Conservation (phyloP, 2,797 vertebrate genomes). For the Lagocephalus sceleratus region DNA sequence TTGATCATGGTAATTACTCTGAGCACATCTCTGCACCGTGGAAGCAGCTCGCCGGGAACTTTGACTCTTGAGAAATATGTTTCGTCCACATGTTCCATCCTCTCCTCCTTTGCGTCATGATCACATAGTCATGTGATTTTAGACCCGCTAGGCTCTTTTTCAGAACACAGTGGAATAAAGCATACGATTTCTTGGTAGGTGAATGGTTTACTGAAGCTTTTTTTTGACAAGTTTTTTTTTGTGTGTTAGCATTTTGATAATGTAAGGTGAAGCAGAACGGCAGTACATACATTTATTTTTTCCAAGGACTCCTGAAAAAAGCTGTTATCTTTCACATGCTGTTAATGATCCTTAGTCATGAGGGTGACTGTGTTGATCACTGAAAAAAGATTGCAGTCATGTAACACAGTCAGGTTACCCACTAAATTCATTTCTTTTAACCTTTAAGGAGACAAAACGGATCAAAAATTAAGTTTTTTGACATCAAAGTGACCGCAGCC, state of each 20-base stretch:
- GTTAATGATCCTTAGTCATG: conserved; percentile 29
- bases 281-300: too few relatives aligned
- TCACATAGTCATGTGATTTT: conserved; percentile 39
- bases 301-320: not conserved
- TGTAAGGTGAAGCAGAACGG: not conserved
- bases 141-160: not conserved
- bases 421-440: not conserved
- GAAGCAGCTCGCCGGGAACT: conserved; percentile 21
- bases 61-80: conserved; percentile 15
- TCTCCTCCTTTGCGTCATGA: conserved; percentile 30
- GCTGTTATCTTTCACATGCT: conserved; percentile 20
- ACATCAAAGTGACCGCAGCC: too few relatives aligned
- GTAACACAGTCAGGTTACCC: not conserved
- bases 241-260: not conserved
- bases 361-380: conserved; percentile 13
- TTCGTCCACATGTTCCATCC: conserved; percentile 12
- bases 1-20: not conserved
- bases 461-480: too few relatives aligned
- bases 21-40: not conserved
- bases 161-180: conserved; percentile 3
- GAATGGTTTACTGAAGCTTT: not conserved
- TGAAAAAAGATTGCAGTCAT: too few relatives aligned
- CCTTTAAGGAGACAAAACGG: not conserved
- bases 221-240: not conserved
- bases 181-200: not conserved